Evolutionary conservation across 1,140 invertebrate genomes (phyloP).

Genomic region (Zaprionus capensis): DNA sequence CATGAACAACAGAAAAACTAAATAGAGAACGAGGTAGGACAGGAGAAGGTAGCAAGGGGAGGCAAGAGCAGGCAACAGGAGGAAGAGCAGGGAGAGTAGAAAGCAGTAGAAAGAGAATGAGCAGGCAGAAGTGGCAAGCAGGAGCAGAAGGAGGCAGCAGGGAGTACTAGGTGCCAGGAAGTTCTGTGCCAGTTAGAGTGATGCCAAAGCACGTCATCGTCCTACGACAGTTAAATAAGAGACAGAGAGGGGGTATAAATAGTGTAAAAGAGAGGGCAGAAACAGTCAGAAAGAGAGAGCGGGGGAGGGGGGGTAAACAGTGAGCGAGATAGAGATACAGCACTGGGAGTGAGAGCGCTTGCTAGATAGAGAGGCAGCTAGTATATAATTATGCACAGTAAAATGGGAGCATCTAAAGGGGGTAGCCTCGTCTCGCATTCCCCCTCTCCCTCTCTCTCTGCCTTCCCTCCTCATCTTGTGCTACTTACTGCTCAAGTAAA

Average conservation of each 20-base stretch:
- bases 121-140: neutral
- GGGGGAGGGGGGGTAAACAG: neutral
- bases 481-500: conserved; percentile 65
- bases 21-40: conserved; percentile 13
- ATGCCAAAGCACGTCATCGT: conserved; percentile 68
- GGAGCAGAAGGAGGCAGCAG: neutral
- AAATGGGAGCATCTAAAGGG: conserved; percentile 61
- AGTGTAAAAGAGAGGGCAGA: neutral
- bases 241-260: neutral
- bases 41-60: neutral
- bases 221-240: conserved; percentile 37
- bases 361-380: neutral
- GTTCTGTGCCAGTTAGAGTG: conserved; percentile 75
- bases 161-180: conserved; percentile 51
- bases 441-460: neutral
- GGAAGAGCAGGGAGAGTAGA: no score
- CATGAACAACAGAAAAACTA: conserved; percentile 47
- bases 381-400: conserved; percentile 71
- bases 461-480: conserved; percentile 26
- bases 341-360: neutral
- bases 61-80: neutral
- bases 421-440: conserved; percentile 6
- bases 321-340: neutral
- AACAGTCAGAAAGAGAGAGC: neutral
- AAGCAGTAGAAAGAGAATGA: conserved; percentile 8